Evolutionary conservation across 30 jellyfish, hydroid and myxozoan genomes (phyloP), one percentile per base, ranked within the genome.

Genomic region (Nemopilema nomurai): DNA sequence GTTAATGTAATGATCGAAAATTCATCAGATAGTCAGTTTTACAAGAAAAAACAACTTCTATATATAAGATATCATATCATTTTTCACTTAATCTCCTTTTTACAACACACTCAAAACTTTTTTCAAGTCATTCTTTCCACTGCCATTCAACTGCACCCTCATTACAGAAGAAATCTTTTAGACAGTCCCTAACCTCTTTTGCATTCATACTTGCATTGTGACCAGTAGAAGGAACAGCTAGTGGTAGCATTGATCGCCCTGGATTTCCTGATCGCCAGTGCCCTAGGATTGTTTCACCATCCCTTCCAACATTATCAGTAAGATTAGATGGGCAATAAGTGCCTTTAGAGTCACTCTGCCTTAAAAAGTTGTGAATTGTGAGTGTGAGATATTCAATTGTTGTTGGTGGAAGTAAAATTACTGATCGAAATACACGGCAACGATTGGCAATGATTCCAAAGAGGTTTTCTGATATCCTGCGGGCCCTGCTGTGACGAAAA

Each of bases 401-500:
- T 62, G 65, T 62, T 13, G 89, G 89, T 25, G 79, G 74, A 62
- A 79, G 69, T 28, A 79, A 30, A 31, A 79, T 79, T 22, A 62
- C 50, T 21, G 89, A 57, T 18, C 66, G 51, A 32, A 79, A 79
- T 18, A 79, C 89, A 27, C 89, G 89, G 69, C 89, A 79, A 41
- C 80, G 89, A 66, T 79, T 79, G 31, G 89, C 89, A 30, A 62
- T 41, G 66, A 79, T 79, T 30, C 89, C 89, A 79, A 79, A 79
- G 51, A 79, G 68, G 50, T 79, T 79, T 64, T 79, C 80, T 20
- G 89, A 79, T 18, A 79, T 79, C 28, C 80, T 63, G 20, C 89
- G 74, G 50, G 89, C 89, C 24, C 89, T 52, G 69, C 80, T 79
- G 74, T 79, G 89, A 16, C 89, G 74, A 41, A 53, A 62, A 41